Conservation (phyloP, 2,113 vertebrate genomes). For the Aix galericulata region DNA sequence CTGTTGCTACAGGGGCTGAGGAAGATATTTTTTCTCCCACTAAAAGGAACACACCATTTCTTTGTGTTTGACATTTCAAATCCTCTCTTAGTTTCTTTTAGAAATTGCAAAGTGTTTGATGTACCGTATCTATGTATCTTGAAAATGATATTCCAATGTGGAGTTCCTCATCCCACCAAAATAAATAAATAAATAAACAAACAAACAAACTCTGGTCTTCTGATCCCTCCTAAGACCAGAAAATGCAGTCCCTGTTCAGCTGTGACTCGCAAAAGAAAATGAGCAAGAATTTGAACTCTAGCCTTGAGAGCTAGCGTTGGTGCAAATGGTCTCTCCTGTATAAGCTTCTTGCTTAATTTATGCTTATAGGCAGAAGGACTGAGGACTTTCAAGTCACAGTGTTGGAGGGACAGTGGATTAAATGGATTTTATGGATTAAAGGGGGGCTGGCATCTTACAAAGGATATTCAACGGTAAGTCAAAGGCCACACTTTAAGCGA, state of each 20-base stretch:
- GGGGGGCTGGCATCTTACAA: neutral
- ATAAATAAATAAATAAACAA: neutral
- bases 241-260: neutral
- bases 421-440: neutral
- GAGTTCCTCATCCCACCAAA: neutral
- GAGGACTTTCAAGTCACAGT: neutral
- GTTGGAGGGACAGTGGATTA: neutral
- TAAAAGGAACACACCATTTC: constrained; percentile 51
- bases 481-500: neutral
- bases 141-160: constrained; percentile 17
- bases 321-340: neutral
- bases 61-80: constrained; percentile 61
- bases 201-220: neutral
- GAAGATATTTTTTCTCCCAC: neutral
- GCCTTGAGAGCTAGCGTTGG: neutral
- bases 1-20: constrained; percentile 39
- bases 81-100: constrained; percentile 32
- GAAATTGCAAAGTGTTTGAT: constrained; percentile 27
- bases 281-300: neutral
- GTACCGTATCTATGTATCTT: constrained; percentile 29
- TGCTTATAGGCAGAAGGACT: neutral
- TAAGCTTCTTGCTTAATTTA: neutral
- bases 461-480: neutral
- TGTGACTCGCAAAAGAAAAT: neutral
- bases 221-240: neutral